Evolutionary conservation across 2,113 vertebrate genomes (phyloP).

Genomic region (Dendrocopos noguchii): DNA sequence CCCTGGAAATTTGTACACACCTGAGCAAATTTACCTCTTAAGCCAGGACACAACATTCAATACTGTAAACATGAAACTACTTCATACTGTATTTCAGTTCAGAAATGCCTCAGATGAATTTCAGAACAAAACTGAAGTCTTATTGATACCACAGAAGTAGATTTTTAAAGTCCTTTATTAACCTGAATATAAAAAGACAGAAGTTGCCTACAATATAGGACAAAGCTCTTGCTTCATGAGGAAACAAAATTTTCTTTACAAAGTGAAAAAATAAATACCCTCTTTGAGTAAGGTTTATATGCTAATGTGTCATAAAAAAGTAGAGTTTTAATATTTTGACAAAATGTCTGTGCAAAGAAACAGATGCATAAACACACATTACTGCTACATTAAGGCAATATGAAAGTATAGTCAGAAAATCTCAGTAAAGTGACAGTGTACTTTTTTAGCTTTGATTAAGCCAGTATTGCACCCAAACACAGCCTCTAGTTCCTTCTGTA

Average conservation of each 20-base stretch:
- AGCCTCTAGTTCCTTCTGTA: conserved; percentile 81
- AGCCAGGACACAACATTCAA: not conserved
- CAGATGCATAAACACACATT: conserved; percentile 89
- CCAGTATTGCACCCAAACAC: conserved; percentile 90
- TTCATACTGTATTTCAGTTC: not conserved
- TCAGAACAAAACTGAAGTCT: not conserved
- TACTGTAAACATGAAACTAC: not conserved
- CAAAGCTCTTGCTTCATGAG: conserved; percentile 92
- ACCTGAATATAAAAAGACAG: conserved; percentile 87
- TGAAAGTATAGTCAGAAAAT: conserved; percentile 85
- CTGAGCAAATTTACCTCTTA: not conserved
- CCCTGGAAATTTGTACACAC: not conserved
- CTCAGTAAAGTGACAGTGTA: conserved; percentile 96
- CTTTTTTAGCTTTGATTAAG: conserved; percentile 84
- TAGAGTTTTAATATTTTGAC: conserved; percentile 84
- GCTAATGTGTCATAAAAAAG: conserved; percentile 87
- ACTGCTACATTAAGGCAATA: conserved; percentile 98
- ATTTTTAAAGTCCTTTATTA: conserved; percentile 80
- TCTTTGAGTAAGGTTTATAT: conserved; percentile 87
- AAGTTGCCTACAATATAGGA: conserved; percentile 86
- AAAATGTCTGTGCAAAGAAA: conserved; percentile 94
- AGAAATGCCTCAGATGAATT: not conserved
- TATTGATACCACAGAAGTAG: not conserved
- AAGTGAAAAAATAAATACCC: conserved; percentile 91
- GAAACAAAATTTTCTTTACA: conserved; percentile 93